Percentiles rank a stretch among this genome's conserved stretches.
phyloP scores from a whole-genome alignment of 2,113 vertebrate genomes.

The Meleagris gallopavo region DNA sequence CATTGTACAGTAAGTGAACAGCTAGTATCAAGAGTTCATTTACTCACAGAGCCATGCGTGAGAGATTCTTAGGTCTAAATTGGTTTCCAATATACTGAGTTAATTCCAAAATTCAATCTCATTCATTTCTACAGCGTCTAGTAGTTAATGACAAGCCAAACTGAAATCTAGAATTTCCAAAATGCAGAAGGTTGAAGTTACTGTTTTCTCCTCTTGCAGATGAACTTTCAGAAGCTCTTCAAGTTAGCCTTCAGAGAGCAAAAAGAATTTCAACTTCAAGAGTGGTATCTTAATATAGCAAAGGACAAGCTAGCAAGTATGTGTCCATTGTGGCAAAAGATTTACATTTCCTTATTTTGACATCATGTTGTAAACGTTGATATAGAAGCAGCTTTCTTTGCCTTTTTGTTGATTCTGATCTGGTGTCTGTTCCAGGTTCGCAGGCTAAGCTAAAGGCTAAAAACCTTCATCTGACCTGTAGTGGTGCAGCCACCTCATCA shows the following conservation, averaged over 20 bases:
- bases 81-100: neutral
- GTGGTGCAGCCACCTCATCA: neutral
- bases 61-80: neutral
- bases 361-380: accelerated
- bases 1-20: neutral
- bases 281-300: neutral
- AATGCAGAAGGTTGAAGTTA: neutral
- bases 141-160: neutral
- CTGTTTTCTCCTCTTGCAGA: neutral
- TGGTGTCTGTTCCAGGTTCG: neutral
- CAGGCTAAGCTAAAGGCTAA: neutral
- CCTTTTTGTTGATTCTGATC: neutral
- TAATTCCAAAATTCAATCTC: neutral
- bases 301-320: neutral
- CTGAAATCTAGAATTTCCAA: constrained; percentile 5
- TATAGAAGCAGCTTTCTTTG: neutral
- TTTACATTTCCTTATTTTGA: neutral
- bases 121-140: neutral
- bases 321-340: neutral
- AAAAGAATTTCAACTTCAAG: neutral
- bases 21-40: neutral
- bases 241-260: neutral
- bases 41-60: neutral
- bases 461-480: neutral
- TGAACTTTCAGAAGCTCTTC: neutral